These are phyloP conservation scores for Thera obeliscata DNA, from an alignment of 2,888 invertebrate genomes.

Conservation along the genomic window DNA sequence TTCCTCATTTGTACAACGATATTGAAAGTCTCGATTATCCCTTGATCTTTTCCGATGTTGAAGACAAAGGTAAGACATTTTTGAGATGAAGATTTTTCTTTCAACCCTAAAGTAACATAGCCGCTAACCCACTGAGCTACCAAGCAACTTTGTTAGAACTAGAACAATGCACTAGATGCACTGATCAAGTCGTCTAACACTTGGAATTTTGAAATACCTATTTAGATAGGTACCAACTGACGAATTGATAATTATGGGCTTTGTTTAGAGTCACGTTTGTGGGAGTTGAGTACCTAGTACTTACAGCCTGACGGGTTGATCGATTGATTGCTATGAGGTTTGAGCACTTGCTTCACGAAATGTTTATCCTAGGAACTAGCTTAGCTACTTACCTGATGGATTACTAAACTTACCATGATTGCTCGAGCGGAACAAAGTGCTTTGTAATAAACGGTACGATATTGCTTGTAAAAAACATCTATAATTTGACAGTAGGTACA, in stretches of 20 bases:
- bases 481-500: too few species aligned
- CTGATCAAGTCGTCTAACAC: conserved; percentile 30
- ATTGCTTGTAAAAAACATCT: too few species aligned
- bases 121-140: conserved; percentile 5
- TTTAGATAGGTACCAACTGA: conserved; percentile 45
- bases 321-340: conserved; percentile 50
- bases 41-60: too few species aligned
- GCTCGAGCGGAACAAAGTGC: not conserved
- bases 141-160: conserved; percentile 55
- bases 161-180: conserved; percentile 38
- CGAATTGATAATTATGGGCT: conserved; percentile 65
- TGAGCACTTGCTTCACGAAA: conserved; percentile 27
- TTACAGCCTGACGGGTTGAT: conserved; percentile 56
- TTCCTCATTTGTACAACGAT: too few species aligned
- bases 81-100: too few species aligned
- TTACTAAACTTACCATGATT: not conserved
- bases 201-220: conserved; percentile 56
- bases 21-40: too few species aligned
- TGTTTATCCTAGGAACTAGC: not conserved
- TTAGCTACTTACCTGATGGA: not conserved
- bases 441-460: not conserved
- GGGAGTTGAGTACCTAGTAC: conserved; percentile 38
- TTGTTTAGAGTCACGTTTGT: conserved; percentile 67
- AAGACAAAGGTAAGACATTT: too few species aligned
- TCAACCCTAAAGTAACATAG: not conserved